These are phyloP conservation scores for Baryphthengus martii DNA, from an alignment of 2,113 vertebrate species.

Conservation along the genomic window DNA sequence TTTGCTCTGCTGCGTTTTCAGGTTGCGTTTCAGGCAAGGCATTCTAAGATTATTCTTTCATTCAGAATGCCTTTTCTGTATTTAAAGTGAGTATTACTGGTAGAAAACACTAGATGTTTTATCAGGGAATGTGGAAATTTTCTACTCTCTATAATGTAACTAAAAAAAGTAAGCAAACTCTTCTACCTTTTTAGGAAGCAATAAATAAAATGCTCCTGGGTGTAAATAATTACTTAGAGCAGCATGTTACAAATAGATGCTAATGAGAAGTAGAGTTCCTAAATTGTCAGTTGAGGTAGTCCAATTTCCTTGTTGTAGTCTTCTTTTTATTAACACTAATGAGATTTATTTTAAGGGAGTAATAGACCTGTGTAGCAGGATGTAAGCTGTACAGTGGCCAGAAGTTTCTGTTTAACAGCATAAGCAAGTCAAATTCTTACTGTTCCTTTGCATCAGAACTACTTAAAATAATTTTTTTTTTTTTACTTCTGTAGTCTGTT, in stretches of 20 bases:
- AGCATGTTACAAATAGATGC: conserved; percentile 46
- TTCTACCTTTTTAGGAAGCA: not conserved
- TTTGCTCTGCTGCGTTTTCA: not conserved
- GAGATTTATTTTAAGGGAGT: not conserved
- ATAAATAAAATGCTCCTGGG: not conserved
- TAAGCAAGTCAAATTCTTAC: not conserved
- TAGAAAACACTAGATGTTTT: not conserved
- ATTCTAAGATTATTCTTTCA: not conserved
- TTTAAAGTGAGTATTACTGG: not conserved
- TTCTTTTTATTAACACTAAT: conserved; percentile 28
- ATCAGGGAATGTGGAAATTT: not conserved
- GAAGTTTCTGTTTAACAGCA: not conserved
- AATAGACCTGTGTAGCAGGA: not conserved
- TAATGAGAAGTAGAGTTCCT: not conserved
- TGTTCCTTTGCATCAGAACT: not conserved
- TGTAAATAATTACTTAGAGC: conserved; percentile 41
- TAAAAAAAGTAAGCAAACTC: not conserved
- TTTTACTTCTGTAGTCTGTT: not conserved
- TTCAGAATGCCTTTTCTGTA: too few relatives aligned
- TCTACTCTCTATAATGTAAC: not conserved
- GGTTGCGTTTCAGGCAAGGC: not conserved
- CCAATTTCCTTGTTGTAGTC: conserved; percentile 45
- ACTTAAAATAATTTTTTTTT: not conserved
- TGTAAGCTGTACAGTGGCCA: not conserved
- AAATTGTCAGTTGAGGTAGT: conserved; percentile 32